Base-by-base conservation (phyloP, 1,140 invertebrate species). In the Drosophila nikananu region DNA sequence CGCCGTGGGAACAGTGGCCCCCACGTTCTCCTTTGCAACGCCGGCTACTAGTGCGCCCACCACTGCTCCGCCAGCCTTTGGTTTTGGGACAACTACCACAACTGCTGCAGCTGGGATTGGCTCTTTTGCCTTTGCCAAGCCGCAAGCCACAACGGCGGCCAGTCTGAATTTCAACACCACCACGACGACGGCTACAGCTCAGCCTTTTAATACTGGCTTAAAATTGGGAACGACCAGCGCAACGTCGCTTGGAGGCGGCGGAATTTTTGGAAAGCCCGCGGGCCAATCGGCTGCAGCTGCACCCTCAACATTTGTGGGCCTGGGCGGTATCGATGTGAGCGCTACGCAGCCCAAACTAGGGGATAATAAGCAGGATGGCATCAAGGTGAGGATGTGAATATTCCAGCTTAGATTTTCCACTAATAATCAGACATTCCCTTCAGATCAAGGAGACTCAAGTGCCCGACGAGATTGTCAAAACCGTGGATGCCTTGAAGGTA, bases 401-500 rank as follows among this genome's bases (percentile, higher is more conserved):
- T 3, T n/a, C 10, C 10, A 3, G 30, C 30, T 10, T 7, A 30
- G 3, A 30, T 13, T 32, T 10, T 12, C 5, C 32, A 13, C 25
- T 58, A 15, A 41, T 12, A 5, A 1, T 12, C 10, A 0, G 2
- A 17, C 2, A 10, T 15, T 17, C 42, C 10, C 2, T 17, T 2
- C 66, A 90, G 70, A 94, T 95, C 0, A 97, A 96, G 93, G 96
- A 97, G 81, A 95, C 95, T 64, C 89, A 94, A 57, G 94, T 98
- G 62, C 97, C 97, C 12, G 96, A 96, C 84, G 96, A 97, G 93
- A 95, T 97, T 42, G 91, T 92, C 5, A 93, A 94, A 23, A 93
- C 94, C 1, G 94, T 95, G 52, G 94, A 95, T 66, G 89, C 94
- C 27, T 95, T 94, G 74, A 98, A 97, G 83, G 95, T 95, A 61